phyloP scores from a whole-genome alignment of 2,888 invertebrate species.

The Eupithecia centaureata region DNA sequence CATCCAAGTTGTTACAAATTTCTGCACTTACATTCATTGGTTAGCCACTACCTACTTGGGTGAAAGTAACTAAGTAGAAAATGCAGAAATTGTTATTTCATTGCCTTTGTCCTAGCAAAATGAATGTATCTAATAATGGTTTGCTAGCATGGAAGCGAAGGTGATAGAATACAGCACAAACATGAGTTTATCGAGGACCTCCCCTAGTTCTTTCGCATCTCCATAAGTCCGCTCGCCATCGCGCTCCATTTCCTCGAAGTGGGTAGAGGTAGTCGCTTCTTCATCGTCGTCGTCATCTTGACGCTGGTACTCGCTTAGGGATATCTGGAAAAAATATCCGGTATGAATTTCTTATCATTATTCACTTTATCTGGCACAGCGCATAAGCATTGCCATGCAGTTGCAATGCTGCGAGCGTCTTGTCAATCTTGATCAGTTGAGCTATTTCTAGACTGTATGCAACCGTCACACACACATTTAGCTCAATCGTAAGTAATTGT shows the following conservation, averaged over 20 bases:
- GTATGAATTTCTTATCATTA: too few relatives aligned
- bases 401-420: too few relatives aligned
- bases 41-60: too few relatives aligned
- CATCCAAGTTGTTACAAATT: too few relatives aligned
- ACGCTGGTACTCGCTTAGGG: conserved; percentile 57
- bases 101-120: too few relatives aligned
- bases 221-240: conserved; percentile 53
- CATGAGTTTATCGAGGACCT: conserved; percentile 65
- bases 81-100: too few relatives aligned
- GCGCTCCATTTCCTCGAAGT: conserved; percentile 70
- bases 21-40: too few relatives aligned
- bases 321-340: conserved; percentile 47
- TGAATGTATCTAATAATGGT: conserved; percentile 52
- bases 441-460: too few relatives aligned
- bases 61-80: too few relatives aligned
- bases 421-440: too few relatives aligned
- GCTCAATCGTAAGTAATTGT: too few relatives aligned
- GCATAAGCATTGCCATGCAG: not conserved
- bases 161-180: conserved; percentile 65
- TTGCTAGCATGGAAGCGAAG: conserved; percentile 62
- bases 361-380: not conserved
- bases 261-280: conserved; percentile 47
- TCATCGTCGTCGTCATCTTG: conserved; percentile 67
- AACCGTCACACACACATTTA: too few relatives aligned
- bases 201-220: conserved; percentile 63